These are phyloP conservation scores for Guaruba guarouba DNA, from an alignment of 2,113 vertebrate genomes.

Conservation along the genomic window DNA sequence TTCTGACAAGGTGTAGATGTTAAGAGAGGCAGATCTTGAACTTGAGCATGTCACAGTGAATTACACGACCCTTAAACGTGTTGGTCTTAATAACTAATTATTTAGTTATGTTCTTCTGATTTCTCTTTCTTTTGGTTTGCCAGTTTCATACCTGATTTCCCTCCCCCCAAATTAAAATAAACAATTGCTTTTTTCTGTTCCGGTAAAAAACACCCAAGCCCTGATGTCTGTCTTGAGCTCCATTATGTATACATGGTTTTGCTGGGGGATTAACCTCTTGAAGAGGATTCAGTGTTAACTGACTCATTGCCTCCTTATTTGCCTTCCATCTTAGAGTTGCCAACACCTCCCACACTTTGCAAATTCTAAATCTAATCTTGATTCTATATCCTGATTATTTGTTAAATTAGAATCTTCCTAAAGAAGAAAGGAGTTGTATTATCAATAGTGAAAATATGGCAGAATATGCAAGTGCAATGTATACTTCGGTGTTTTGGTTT, in stretches of 20 bases:
- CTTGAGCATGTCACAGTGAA: neutral
- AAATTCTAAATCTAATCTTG: neutral
- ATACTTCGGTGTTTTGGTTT: neutral
- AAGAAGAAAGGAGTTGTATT: neutral
- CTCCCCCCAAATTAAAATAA: neutral
- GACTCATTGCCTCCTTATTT: neutral
- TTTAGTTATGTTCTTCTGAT: neutral
- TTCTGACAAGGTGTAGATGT: neutral
- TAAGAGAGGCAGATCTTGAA: neutral
- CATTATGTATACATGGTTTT: neutral
- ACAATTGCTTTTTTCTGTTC: neutral
- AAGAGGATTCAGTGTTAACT: neutral
- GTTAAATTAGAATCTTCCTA: neutral
- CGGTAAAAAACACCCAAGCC: neutral
- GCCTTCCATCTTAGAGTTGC: neutral
- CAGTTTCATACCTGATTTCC: neutral
- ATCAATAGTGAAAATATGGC: neutral
- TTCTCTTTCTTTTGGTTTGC: neutral
- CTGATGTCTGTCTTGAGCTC: neutral
- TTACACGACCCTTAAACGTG: neutral
- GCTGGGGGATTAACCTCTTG: neutral
- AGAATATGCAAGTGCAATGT: neutral
- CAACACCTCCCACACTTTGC: neutral
- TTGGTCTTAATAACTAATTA: neutral
- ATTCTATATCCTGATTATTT: neutral